phyloP scores from a whole-genome alignment of 2,113 vertebrate genomes.

The Hyla sarda region DNA sequence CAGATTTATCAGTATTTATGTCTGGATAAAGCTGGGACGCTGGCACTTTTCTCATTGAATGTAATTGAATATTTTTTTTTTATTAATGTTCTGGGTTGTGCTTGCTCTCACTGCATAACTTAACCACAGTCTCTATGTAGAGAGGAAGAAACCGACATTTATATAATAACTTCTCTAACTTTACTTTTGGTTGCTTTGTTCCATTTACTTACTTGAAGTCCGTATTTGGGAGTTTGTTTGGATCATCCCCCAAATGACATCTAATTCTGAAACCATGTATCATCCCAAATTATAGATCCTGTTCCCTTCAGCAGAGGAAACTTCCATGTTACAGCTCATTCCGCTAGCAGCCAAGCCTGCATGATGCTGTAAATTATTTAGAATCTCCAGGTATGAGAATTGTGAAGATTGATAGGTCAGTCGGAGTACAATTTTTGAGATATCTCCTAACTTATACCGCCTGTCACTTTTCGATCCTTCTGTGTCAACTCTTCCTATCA shows the following conservation, averaged over 20 bases:
- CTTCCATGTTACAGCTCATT: background rate
- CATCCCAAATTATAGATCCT: background rate
- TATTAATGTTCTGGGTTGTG: constrained; percentile 33
- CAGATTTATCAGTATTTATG: constrained; percentile 57
- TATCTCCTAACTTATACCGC: background rate
- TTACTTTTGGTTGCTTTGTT: background rate
- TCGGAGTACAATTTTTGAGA: background rate
- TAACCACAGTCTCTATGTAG: background rate
- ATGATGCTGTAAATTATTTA: background rate
- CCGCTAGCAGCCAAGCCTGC: background rate
- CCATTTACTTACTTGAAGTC: background rate
- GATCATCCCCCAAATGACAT: background rate
- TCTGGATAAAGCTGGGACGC: constrained; percentile 22
- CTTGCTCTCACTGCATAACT: constrained; percentile 31
- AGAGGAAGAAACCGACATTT: background rate
- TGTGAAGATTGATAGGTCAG: background rate
- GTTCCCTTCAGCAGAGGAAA: background rate
- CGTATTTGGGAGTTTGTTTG: background rate
- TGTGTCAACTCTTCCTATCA: no score
- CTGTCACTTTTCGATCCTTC: no score
- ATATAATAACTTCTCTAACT: background rate
- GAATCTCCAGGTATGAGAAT: background rate
- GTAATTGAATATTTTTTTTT: constrained; percentile 47
- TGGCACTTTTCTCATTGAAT: constrained; percentile 46
- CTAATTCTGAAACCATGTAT: background rate